A percentile compares a stretch with the other conserved stretches of the same genome.
Conservation (phyloP, 2,888 invertebrate species). For the Brachynemurus nebulosus region DNA sequence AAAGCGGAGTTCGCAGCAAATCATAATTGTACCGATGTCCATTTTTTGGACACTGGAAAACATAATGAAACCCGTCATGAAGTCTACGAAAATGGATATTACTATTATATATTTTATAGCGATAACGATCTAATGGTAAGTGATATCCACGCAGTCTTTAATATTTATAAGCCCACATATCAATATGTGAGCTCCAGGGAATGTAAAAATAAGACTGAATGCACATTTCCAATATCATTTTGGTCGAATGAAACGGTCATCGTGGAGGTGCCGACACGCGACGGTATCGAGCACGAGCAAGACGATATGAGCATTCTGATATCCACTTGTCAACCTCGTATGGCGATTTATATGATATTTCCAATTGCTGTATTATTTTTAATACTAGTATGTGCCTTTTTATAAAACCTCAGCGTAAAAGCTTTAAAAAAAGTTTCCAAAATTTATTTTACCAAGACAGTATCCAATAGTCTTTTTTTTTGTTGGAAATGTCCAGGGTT, state of each 20-base stretch:
- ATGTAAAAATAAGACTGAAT: constrained; percentile 65
- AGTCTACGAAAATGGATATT: constrained; percentile 64
- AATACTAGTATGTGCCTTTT: constrained; percentile 67
- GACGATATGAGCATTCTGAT: constrained; percentile 57
- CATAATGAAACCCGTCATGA: constrained; percentile 57
- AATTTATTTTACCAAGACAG: too few species aligned
- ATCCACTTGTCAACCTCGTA: constrained; percentile 68
- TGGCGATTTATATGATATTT: constrained; percentile 65
- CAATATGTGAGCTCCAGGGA: constrained; percentile 57
- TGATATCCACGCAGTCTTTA: constrained; percentile 70
- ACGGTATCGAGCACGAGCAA: constrained; percentile 63
- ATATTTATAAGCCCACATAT: constrained; percentile 74
- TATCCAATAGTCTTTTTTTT: too few species aligned
- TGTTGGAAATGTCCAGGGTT: too few species aligned
- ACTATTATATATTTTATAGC: constrained; percentile 81
- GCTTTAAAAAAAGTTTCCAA: too few species aligned
- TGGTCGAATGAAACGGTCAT: constrained; percentile 67
- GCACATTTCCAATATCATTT: constrained; percentile 57
- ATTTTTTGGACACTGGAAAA: constrained; percentile 51
- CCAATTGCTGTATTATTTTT: constrained; percentile 62
- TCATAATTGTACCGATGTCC: constrained; percentile 49
- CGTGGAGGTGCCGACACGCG: constrained; percentile 69
- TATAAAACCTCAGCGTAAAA: too few species aligned
- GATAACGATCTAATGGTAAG: constrained; percentile 69
- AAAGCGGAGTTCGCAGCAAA: constrained; percentile 58